Evolutionary conservation across 2,797 vertebrate genomes (phyloP).

Genomic region (Discoglossus pictus): DNA sequence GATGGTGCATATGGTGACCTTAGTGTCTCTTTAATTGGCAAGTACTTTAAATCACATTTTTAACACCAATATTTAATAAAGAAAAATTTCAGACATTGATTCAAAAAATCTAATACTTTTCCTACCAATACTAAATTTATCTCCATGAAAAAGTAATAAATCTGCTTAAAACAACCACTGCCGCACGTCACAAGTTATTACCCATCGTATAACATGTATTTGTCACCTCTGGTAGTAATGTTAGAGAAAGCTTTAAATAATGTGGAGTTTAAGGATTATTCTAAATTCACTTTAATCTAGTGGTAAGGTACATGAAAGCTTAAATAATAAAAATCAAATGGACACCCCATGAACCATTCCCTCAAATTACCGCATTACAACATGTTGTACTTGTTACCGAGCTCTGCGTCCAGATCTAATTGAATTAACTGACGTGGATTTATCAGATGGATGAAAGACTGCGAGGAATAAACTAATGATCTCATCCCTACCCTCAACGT

Average conservation of each 20-base stretch:
- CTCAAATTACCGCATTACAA: constrained; percentile 45
- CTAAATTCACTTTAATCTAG: constrained; percentile 43
- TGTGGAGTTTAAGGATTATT: constrained; percentile 25
- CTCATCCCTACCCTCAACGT: constrained; percentile 52
- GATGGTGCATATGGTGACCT: too few relatives aligned
- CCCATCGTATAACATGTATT: background rate
- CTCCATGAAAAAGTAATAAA: too few relatives aligned
- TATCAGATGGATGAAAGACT: constrained; percentile 57
- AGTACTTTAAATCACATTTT: too few relatives aligned
- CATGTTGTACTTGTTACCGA: constrained; percentile 32
- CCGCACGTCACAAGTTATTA: background rate
- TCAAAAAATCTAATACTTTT: too few relatives aligned
- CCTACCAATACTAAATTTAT: too few relatives aligned
- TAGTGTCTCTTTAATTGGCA: too few relatives aligned
- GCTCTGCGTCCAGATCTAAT: constrained; percentile 35
- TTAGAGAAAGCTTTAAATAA: constrained; percentile 34
- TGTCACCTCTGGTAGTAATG: constrained; percentile 21
- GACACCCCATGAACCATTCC: constrained; percentile 49
- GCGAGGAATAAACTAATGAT: constrained; percentile 57
- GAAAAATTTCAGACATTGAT: too few relatives aligned
- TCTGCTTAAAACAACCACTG: background rate
- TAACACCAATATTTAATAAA: too few relatives aligned
- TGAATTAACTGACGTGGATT: constrained; percentile 49
- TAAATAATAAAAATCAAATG: constrained; percentile 63
- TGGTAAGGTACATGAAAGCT: constrained; percentile 45